Evolutionary conservation across 1,140 invertebrate species (phyloP).

Genomic region (Cheumatopsyche charites): DNA sequence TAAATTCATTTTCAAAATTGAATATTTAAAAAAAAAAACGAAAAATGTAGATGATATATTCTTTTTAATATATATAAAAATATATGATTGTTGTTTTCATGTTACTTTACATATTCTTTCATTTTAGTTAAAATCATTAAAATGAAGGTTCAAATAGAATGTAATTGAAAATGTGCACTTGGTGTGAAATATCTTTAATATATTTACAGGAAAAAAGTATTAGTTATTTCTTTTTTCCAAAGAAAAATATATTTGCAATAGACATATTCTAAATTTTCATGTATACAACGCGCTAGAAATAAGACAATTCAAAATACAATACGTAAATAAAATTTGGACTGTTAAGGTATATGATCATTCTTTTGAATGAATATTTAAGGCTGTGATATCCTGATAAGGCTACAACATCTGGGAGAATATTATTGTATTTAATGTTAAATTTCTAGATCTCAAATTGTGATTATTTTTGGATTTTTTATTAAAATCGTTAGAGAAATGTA

Average conservation of each 20-base stretch:
- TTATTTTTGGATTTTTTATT: conserved; percentile 49
- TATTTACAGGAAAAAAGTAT: not conserved
- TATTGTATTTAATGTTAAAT: conserved; percentile 47
- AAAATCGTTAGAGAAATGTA: conserved; percentile 36
- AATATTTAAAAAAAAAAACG: too few species aligned
- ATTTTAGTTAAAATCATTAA: too few species aligned
- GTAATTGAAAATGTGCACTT: too few species aligned
- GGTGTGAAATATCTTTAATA: not conserved
- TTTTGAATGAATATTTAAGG: conserved; percentile 39
- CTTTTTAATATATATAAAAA: too few species aligned
- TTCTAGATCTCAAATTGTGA: conserved; percentile 58
- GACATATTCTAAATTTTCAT: conserved; percentile 19
- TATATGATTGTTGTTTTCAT: too few species aligned
- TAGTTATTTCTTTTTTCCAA: not conserved
- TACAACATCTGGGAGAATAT: conserved; percentile 54
- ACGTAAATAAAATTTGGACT: conserved; percentile 38
- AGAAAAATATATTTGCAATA: conserved; percentile 18
- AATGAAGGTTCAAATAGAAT: too few species aligned
- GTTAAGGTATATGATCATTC: conserved; percentile 43
- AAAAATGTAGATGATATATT: too few species aligned
- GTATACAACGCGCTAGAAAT: conserved; percentile 27
- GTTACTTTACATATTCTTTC: too few species aligned
- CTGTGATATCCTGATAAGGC: conserved; percentile 52
- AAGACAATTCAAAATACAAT: conserved; percentile 40
- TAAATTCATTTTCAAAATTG: too few species aligned